Percentiles rank a stretch among this genome's conserved stretches.
Evolutionary conservation across 2,797 vertebrate genomes (phyloP).

Genomic region (Myotis daubentonii): DNA sequence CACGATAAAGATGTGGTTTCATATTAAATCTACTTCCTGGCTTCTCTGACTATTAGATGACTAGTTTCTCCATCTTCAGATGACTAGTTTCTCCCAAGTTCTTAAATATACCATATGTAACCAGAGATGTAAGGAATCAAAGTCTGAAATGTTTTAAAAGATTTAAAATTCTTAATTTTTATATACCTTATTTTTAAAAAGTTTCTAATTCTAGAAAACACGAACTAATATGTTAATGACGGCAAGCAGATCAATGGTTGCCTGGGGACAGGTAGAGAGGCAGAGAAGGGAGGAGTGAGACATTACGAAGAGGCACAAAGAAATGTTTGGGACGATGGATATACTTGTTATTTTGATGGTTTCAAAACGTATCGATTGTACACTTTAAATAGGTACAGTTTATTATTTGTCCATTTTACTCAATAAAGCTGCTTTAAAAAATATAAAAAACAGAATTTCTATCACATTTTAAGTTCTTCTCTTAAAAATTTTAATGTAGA

Average conservation of each 20-base stretch:
- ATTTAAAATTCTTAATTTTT: constrained; percentile 24
- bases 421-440: background rate
- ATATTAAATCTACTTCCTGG: constrained; percentile 47
- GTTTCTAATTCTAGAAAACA: constrained; percentile 44
- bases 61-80: background rate
- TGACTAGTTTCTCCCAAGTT: constrained; percentile 12
- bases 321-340: background rate
- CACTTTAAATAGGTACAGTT: background rate
- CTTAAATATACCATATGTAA: background rate
- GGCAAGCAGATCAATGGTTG: background rate
- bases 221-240: background rate
- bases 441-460: background rate
- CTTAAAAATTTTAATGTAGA: constrained; percentile 30
- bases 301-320: background rate
- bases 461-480: constrained; percentile 28
- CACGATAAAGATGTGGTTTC: constrained; percentile 46
- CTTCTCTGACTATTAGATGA: background rate
- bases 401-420: background rate
- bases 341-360: background rate
- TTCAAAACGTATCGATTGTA: constrained; percentile 11
- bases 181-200: constrained; percentile 25
- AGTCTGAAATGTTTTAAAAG: constrained; percentile 14
- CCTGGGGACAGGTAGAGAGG: background rate
- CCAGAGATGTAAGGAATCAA: constrained; percentile 13
- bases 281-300: background rate